Percentiles rank a stretch among this genome's conserved stretches.
These are phyloP conservation scores for Odontesthes bonariensis DNA, from an alignment of 2,113 vertebrate species.

Conservation along the genomic window DNA sequence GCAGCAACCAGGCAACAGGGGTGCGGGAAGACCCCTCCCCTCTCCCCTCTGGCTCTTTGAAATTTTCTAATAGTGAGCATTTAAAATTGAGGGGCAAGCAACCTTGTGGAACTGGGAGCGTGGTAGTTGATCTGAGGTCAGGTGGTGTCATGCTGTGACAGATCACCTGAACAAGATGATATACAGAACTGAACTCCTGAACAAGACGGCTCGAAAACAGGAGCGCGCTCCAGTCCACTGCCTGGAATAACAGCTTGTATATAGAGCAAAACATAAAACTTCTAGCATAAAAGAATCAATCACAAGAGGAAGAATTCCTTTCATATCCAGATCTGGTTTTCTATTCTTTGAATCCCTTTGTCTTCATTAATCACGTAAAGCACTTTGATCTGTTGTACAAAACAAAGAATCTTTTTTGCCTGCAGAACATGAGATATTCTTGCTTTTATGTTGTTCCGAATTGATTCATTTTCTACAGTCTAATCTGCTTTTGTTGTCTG, in stretches of 20 bases:
- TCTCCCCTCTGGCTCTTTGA: no score
- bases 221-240: not conserved
- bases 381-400: not conserved
- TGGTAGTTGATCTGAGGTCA: slow-evolving; percentile 48
- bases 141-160: slow-evolving; percentile 21
- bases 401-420: no score
- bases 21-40: no score
- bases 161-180: slow-evolving; percentile 34
- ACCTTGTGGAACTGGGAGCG: no score
- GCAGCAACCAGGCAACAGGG: no score
- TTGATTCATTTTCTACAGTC: no score
- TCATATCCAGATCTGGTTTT: not conserved
- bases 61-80: no score
- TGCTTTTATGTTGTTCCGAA: no score
- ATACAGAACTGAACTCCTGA: slow-evolving; percentile 1
- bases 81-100: no score
- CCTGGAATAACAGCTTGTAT: not conserved
- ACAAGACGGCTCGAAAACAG: no score
- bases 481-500: no score
- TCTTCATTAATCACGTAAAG: not conserved
- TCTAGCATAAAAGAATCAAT: not conserved
- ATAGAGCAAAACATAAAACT: not conserved
- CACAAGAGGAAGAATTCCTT: not conserved
- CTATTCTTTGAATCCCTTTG: not conserved
- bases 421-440: no score